These are phyloP conservation scores for Acestrorhynchus altus DNA, from an alignment of 2,797 vertebrate genomes.

Conservation along the genomic window DNA sequence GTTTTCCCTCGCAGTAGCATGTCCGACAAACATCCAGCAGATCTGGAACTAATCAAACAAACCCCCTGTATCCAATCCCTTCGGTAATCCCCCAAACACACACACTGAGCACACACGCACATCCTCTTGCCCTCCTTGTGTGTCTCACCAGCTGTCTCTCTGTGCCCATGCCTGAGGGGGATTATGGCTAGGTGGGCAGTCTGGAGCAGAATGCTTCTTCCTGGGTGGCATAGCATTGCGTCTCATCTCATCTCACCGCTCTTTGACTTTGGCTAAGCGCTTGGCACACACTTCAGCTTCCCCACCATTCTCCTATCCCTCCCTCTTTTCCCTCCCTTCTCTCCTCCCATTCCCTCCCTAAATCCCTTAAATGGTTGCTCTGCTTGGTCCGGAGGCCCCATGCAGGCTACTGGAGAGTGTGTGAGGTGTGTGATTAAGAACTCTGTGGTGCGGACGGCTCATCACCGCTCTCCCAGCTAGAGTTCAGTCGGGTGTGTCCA, in stretches of 20 bases:
- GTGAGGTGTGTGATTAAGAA: constrained; percentile 63
- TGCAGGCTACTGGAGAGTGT: constrained; percentile 58
- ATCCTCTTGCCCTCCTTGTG: constrained; percentile 27
- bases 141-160: constrained; percentile 35
- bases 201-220: constrained; percentile 46
- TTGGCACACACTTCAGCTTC: constrained; percentile 32
- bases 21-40: constrained; percentile 41
- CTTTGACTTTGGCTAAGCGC: constrained; percentile 41
- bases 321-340: not conserved
- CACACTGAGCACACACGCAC: constrained; percentile 24
- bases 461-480: constrained; percentile 42
- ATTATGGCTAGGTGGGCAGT: constrained; percentile 46
- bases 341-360: constrained; percentile 12
- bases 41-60: constrained; percentile 60
- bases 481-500: constrained; percentile 9
- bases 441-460: constrained; percentile 60
- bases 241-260: constrained; percentile 33
- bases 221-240: constrained; percentile 34
- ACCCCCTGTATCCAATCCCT: constrained; percentile 47
- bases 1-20: constrained; percentile 26
- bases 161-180: constrained; percentile 43
- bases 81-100: constrained; percentile 43
- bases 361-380: constrained; percentile 50
- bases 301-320: constrained; percentile 6
- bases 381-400: constrained; percentile 56